These are phyloP conservation scores for Metacarcinus magister DNA, from an alignment of 2,888 invertebrate genomes.

Conservation along the genomic window DNA sequence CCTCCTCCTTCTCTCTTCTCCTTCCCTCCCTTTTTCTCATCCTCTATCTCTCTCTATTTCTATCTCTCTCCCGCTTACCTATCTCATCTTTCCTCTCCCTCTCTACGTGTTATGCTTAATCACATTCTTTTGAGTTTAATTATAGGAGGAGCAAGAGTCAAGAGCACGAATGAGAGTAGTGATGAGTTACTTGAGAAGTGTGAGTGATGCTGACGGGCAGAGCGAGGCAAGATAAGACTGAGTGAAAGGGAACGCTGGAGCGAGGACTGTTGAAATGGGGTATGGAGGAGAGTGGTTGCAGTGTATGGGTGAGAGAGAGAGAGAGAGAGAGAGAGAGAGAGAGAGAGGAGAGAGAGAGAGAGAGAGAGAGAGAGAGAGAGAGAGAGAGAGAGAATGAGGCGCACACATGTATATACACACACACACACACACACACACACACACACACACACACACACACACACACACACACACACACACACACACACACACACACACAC, in stretches of 20 bases:
- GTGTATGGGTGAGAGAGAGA: not conserved
- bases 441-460: not conserved
- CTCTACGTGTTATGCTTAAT: not conserved
- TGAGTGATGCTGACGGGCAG: conserved; percentile 17
- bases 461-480: not conserved
- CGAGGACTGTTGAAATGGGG: not conserved
- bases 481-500: not conserved
- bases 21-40: not conserved
- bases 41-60: conserved; percentile 7
- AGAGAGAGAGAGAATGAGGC: no score
- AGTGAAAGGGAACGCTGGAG: not conserved
- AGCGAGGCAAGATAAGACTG: conserved; percentile 7
- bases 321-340: conserved; percentile 5
- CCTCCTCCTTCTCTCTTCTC: not conserved
- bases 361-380: no score
- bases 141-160: conserved; percentile 9
- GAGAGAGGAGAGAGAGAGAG: no score
- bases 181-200: conserved; percentile 31
- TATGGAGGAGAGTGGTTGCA: not conserved
- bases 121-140: conserved; percentile 41
- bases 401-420: not conserved
- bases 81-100: not conserved
- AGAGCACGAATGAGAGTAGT: not conserved
- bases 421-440: not conserved
- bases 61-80: not conserved